Evolutionary conservation across 2,888 invertebrate genomes (phyloP), one percentile per base, ranked within the genome.

Genomic region (Lepidocyrtinus sp.): DNA sequence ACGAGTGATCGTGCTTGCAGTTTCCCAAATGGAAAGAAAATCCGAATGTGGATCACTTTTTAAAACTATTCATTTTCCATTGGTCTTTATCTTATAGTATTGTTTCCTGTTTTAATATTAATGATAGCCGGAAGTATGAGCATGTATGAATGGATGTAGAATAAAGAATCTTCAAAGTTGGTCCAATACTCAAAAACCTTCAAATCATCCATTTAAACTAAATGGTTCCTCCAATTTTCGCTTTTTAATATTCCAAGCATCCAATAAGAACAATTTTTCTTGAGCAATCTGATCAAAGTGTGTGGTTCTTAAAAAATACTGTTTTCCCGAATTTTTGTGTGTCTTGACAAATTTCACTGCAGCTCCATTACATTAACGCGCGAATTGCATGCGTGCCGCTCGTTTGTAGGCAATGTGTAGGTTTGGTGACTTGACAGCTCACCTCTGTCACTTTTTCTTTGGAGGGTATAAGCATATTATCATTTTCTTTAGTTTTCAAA

Each of bases 371-470:
- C 63, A 62, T 22, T 62, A 36, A 36, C 36, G 36, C 36, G 36
- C 62, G 45, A 45, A 68, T 75, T 75, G 75, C 75, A 75, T 69
- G 69, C 75, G n/a, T 46, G 63, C 62, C 63, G 36, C 75, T 75
- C 75, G 69, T 75, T 69, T 75, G 69, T 69, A 61, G 45, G 61
- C 63, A 7, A 46, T 67, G 36, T 36, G 55, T 73, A 64, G 67
- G 36, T 69, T 69, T 61, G 67, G 67, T 78, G n/a, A n/a, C n/a
- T n/a, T n/a, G 72, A 78, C 72, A 79, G 73, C 62, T 73, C 78
- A 73, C 78, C 78, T 79, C 62, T 79, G 73, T 73, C 78, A 79
- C 73, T 73, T 79, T n/a, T 74, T 36, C 45, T 79, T 71, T 73
- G 68, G n/a, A n/a, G n/a, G n/a, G n/a, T 36, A 7, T 7, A 36